Percentiles rank a stretch among this genome's conserved stretches.
Conservation (phyloP, 2,888 invertebrate genomes). For the Isotomurus palustris region DNA sequence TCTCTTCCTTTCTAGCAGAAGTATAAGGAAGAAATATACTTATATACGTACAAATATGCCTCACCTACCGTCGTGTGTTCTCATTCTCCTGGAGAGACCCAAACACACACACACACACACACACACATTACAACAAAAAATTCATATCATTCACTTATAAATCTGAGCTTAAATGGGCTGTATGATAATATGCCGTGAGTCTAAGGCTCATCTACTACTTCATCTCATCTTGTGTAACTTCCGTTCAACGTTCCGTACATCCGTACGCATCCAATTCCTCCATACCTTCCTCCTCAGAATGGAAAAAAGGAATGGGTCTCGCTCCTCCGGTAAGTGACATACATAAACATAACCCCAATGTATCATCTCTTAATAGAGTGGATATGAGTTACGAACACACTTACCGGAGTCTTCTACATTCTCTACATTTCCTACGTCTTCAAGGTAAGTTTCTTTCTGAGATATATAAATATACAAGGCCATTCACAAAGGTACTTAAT, state of each 20-base stretch:
- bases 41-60: too few species aligned
- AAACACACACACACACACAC: too few species aligned
- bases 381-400: too few species aligned
- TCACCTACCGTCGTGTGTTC: too few species aligned
- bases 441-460: too few species aligned
- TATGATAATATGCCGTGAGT: constrained; percentile 46
- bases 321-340: too few species aligned
- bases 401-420: too few species aligned
- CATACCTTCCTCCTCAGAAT: constrained; percentile 2
- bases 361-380: neutral
- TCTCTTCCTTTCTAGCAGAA: too few species aligned
- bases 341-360: constrained; percentile 1
- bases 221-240: constrained; percentile 18
- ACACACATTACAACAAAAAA: constrained; percentile 38
- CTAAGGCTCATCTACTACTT: constrained; percentile 46
- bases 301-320: neutral
- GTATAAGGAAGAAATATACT: too few species aligned
- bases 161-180: constrained; percentile 47
- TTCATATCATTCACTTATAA: constrained; percentile 46
- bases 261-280: constrained; percentile 6
- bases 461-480: neutral
- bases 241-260: constrained; percentile 3
- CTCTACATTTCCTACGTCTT: too few species aligned
- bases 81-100: too few species aligned
- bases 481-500: neutral